phyloP scores from a whole-genome alignment of 2,888 invertebrate species.

The Pogonocherus hispidulus region DNA sequence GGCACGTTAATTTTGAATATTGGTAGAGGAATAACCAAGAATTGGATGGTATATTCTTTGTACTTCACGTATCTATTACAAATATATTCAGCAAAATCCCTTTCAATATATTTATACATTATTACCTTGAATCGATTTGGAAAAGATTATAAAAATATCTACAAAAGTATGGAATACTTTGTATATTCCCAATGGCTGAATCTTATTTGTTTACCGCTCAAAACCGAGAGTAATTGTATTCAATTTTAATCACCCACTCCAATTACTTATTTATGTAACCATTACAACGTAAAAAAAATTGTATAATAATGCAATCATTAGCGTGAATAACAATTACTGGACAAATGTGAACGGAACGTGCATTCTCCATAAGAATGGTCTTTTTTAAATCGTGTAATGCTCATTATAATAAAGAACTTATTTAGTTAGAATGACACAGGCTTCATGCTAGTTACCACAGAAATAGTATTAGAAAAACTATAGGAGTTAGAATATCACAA shows the following conservation, averaged over 20 bases:
- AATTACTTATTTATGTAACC: slow-evolving; percentile 44
- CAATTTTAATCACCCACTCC: slow-evolving; percentile 31
- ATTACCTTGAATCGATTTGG: too few species aligned
- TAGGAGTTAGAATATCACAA: background rate
- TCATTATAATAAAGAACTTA: slow-evolving; percentile 1
- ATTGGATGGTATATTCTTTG: too few species aligned
- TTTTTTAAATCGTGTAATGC: slow-evolving; percentile 2
- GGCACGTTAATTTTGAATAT: too few species aligned
- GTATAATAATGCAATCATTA: slow-evolving; percentile 37
- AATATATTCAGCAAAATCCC: too few species aligned
- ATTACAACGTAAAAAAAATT: slow-evolving; percentile 25
- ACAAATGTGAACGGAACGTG: slow-evolving; percentile 17
- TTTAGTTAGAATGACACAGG: background rate
- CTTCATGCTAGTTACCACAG: background rate
- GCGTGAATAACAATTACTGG: slow-evolving; percentile 14
- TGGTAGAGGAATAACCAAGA: too few species aligned
- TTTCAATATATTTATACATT: too few species aligned
- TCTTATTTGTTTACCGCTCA: background rate
- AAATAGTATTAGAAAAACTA: background rate
- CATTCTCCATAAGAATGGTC: slow-evolving; percentile 15
- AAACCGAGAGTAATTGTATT: slow-evolving; percentile 1
- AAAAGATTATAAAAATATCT: too few species aligned
- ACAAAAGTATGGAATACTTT: too few species aligned
- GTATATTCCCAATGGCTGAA: too few species aligned
- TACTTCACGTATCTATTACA: too few species aligned